Percentiles rank a stretch among this genome's conserved stretches.
Conservation (phyloP, 2,797 vertebrate species). For the Crocidura indochinensis region DNA sequence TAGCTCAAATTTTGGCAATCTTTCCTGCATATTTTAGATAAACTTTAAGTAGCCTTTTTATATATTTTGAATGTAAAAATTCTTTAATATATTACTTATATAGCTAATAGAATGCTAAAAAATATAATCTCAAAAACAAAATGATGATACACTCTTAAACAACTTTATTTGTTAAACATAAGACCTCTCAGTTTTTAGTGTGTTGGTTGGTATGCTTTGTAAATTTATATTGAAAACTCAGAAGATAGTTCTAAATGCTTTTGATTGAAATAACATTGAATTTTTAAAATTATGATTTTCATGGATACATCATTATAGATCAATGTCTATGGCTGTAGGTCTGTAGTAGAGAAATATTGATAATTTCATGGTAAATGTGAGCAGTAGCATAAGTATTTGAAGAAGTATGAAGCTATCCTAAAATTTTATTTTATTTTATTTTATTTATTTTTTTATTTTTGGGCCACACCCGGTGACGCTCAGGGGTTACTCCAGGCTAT, state of each 20-base stretch:
- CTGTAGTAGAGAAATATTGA: background rate
- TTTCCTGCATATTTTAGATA: slow-evolving; percentile 25
- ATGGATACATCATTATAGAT: background rate
- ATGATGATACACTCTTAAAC: slow-evolving; percentile 1
- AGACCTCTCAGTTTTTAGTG: slow-evolving; percentile 1
- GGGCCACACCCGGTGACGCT: too few relatives aligned
- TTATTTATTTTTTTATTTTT: too few relatives aligned
- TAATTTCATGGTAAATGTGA: background rate
- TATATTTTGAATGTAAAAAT: slow-evolving; percentile 65
- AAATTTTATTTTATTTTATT: too few relatives aligned
- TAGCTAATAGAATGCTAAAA: slow-evolving; percentile 19
- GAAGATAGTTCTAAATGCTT: background rate
- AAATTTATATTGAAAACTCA: background rate
- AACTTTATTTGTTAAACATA: background rate
- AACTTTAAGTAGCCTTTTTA: slow-evolving; percentile 18
- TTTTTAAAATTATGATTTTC: background rate
- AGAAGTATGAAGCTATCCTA: background rate
- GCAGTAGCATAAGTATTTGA: background rate
- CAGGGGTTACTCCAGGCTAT: too few relatives aligned
- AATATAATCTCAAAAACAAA: slow-evolving; percentile 32
- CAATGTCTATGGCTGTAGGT: background rate
- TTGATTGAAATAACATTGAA: background rate
- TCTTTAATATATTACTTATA: slow-evolving; percentile 36
- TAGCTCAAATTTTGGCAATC: slow-evolving; percentile 41
- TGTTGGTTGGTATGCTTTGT: background rate